Evolutionary conservation across 2,888 invertebrate species (phyloP).

Genomic region (Steromphala cineraria): DNA sequence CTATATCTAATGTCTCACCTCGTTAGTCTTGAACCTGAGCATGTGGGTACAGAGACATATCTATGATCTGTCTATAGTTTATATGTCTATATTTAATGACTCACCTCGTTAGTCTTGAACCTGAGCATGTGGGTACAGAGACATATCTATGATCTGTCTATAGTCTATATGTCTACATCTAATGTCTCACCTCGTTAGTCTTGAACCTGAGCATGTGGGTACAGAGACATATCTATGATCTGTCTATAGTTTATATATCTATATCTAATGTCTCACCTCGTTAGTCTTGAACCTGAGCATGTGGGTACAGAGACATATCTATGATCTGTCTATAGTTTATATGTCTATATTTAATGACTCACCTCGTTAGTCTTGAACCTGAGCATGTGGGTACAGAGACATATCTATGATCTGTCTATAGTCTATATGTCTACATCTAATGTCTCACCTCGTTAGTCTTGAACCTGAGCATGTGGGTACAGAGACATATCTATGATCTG

Average conservation of each 20-base stretch:
- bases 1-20: conserved; percentile 30
- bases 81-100: neutral
- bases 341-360: neutral
- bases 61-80: neutral
- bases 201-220: conserved; percentile 38
- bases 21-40: conserved; percentile 31
- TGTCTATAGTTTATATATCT: neutral
- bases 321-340: too few species aligned
- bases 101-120: conserved; percentile 41
- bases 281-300: conserved; percentile 34
- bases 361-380: conserved; percentile 40
- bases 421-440: neutral
- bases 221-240: conserved; percentile 36
- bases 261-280: conserved; percentile 30
- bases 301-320: conserved; percentile 46
- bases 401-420: conserved; percentile 14
- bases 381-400: conserved; percentile 43
- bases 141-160: conserved; percentile 28
- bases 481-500: conserved; percentile 33
- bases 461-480: conserved; percentile 43
- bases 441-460: conserved; percentile 38
- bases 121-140: conserved; percentile 44
- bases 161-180: too few species aligned
- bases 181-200: conserved; percentile 38
- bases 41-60: conserved; percentile 46